These are phyloP conservation scores for Brachymystax lenok DNA, from an alignment of 2,797 vertebrate genomes.

Conservation along the genomic window DNA sequence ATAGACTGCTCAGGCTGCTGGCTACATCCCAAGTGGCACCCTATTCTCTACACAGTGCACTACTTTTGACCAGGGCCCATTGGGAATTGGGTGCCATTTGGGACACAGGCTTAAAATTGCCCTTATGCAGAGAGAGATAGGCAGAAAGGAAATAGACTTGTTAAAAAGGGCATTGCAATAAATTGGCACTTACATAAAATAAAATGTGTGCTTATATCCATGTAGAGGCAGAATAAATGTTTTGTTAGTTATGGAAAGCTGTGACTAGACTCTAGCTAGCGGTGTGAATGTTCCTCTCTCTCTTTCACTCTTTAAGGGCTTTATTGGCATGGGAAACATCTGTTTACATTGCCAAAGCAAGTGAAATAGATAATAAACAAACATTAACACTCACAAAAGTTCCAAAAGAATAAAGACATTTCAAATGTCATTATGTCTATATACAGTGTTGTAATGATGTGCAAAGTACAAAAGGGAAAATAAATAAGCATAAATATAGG, in stretches of 20 bases:
- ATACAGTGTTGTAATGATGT: too few species aligned
- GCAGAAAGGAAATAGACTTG: slow-evolving; percentile 51
- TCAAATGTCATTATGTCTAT: too few species aligned
- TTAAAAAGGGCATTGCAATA: slow-evolving; percentile 69
- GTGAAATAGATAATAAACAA: too few species aligned
- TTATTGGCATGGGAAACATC: too few species aligned
- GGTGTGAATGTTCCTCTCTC: slow-evolving; percentile 3
- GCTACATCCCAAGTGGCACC: background rate
- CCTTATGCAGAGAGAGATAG: slow-evolving; percentile 43
- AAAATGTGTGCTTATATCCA: slow-evolving; percentile 36
- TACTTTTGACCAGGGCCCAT: background rate
- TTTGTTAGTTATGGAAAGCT: slow-evolving; percentile 29
- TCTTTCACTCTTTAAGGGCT: background rate
- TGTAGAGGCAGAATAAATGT: slow-evolving; percentile 27
- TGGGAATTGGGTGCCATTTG: background rate
- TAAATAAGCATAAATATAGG: too few species aligned
- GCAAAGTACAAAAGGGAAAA: too few species aligned
- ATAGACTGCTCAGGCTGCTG: slow-evolving; percentile 40
- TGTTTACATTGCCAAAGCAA: too few species aligned
- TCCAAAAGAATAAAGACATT: too few species aligned
- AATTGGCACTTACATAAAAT: slow-evolving; percentile 58
- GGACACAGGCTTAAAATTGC: slow-evolving; percentile 17
- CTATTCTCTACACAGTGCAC: background rate
- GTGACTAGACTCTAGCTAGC: slow-evolving; percentile 7
- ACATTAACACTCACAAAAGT: too few species aligned